Evolutionary conservation across 2,113 vertebrate genomes (phyloP).

Genomic region (Cyphomyrus plagiostoma): DNA sequence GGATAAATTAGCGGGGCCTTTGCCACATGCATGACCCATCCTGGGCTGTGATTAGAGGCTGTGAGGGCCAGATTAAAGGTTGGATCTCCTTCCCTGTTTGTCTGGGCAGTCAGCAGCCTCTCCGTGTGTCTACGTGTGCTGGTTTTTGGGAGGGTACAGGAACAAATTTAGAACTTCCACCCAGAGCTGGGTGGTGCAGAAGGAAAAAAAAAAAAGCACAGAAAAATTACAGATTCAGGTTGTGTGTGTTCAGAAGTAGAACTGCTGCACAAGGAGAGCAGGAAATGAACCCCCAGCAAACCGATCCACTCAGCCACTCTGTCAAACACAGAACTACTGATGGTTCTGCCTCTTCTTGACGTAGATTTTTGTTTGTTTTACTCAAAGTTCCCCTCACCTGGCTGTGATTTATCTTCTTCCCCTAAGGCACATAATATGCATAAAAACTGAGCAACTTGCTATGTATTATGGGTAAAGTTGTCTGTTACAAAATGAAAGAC

Average conservation of each 20-base stretch:
- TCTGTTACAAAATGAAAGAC: background rate
- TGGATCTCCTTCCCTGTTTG: constrained; percentile 29
- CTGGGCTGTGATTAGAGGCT: constrained; percentile 23
- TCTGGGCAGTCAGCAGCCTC: background rate
- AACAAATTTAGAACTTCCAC: constrained; percentile 27
- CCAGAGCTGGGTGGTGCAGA: background rate
- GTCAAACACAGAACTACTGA: background rate
- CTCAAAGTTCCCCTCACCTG: background rate
- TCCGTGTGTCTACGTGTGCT: constrained; percentile 28
- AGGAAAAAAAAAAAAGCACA: background rate
- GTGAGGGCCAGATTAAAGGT: constrained; percentile 27
- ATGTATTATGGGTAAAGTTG: background rate
- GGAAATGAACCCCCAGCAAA: background rate
- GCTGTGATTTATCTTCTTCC: background rate
- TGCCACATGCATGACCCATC: background rate
- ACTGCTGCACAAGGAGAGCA: background rate
- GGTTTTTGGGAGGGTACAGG: constrained; percentile 41
- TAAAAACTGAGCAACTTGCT: background rate
- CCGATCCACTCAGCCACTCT: background rate
- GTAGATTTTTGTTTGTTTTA: background rate
- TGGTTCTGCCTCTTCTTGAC: background rate
- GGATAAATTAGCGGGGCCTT: too few species aligned
- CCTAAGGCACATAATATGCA: background rate
- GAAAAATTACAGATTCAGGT: background rate
- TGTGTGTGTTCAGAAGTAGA: background rate